These are phyloP conservation scores for Oreochromis spilurus DNA, from an alignment of 2,113 vertebrate species.

Conservation along the genomic window DNA sequence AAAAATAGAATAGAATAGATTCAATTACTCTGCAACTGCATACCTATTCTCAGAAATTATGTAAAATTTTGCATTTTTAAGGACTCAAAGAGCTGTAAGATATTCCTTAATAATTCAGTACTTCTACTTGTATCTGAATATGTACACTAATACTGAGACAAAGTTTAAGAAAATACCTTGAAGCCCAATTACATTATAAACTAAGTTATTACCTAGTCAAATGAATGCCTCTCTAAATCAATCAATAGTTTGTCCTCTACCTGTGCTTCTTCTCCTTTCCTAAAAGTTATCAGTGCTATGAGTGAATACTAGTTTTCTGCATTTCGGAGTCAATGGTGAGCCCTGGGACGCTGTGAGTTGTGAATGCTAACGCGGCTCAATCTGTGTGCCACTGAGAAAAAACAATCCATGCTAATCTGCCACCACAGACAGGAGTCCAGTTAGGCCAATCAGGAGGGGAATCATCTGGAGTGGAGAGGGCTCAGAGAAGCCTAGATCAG, in stretches of 20 bases:
- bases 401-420: slow-evolving; percentile 76
- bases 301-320: not conserved
- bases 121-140: not conserved
- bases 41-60: not conserved
- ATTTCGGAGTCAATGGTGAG: not conserved
- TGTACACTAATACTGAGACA: not conserved
- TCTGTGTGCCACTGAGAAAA: slow-evolving; percentile 68
- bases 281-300: slow-evolving; percentile 1
- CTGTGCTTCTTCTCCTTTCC: not conserved
- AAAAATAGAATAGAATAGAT: not conserved
- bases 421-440: slow-evolving; percentile 74
- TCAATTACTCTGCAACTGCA: not conserved
- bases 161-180: not conserved
- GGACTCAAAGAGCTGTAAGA: not conserved
- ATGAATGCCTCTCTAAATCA: not conserved
- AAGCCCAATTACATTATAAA: not conserved
- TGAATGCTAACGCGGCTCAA: slow-evolving; percentile 66
- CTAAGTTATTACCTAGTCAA: not conserved
- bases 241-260: not conserved
- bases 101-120: not conserved
- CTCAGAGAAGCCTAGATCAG: slow-evolving; percentile 61
- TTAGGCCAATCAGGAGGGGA: slow-evolving; percentile 77
- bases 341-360: slow-evolving; percentile 12
- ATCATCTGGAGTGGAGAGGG: slow-evolving; percentile 74
- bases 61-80: not conserved